Base-by-base conservation (phyloP, 2,888 invertebrate species). In the Cephus pygmeus region DNA sequence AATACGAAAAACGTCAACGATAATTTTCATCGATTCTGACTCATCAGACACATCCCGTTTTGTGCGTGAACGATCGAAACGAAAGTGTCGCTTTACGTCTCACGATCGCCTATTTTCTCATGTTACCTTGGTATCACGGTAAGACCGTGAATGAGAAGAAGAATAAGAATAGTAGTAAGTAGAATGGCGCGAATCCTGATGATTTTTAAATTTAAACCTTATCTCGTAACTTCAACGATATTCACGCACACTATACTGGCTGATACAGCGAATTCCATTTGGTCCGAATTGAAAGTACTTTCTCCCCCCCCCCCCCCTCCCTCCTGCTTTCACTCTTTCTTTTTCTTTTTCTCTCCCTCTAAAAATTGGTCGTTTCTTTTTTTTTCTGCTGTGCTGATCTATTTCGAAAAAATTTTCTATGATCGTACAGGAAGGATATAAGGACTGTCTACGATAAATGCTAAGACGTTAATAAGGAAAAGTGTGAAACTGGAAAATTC, bases 21-120 rank as follows among this genome's bases (percentile, higher is more conserved):
- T 81, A 31, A 76, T 76, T 80, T 69, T 77, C 40, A 77, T 79
- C 69, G 69, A 68, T 74, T 73, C 73, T 76, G 23, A 73, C 73
- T 35, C 30, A 30, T 77, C 30, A 33, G 31, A 69, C 71, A 12
- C 71, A 15, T 71, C 71, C 71, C 71, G 71, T 71, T 71, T 69
- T 71, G 71, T 71, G 71, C 71, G 71, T 71, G 12, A 71, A 71
- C 12, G 12, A 71, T 71, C n/a, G 71, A 71, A 71, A 34, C 71
- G 71, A 71, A 34, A 71, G 56, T 56, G 23, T 56, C 23, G 56
- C 56, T 56, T 56, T 23, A 56, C 56, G 56, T 56, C 23, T 56
- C 73, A 76, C 76, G 78, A 78, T 76, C 73, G 76, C 12, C 73
- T 30, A n/a, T 73, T 68, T 78, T 30, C 73, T 30, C n/a, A 75